A percentile compares a stretch with the other conserved stretches of the same genome.
phyloP scores from a whole-genome alignment of 2,888 invertebrate species.

The Arenicola marina region DNA sequence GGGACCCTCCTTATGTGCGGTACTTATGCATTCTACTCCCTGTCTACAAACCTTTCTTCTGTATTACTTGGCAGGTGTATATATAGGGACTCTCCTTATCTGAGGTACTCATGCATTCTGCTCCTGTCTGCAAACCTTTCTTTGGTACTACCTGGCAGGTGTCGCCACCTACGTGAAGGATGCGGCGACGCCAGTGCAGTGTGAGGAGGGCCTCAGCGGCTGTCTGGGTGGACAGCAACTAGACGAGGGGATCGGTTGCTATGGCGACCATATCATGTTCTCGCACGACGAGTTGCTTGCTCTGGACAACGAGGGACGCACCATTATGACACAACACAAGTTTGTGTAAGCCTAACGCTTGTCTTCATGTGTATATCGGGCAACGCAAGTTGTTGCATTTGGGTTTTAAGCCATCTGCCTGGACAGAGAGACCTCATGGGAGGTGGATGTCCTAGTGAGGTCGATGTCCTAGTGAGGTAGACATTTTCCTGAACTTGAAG shows the following conservation, averaged over 20 bases:
- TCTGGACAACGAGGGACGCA: conserved; percentile 64
- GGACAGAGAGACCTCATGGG: too few relatives aligned
- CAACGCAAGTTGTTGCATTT: too few relatives aligned
- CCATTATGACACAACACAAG: conserved; percentile 62
- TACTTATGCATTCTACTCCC: too few relatives aligned
- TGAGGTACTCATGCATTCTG: background rate
- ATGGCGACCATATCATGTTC: conserved; percentile 52
- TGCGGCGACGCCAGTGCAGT: conserved; percentile 54
- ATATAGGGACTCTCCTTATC: background rate
- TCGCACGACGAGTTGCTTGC: conserved; percentile 55
- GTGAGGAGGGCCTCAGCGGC: conserved; percentile 63
- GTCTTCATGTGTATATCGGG: too few relatives aligned
- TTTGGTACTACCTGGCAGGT: conserved; percentile 42
- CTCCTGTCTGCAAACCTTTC: background rate
- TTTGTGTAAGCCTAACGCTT: too few relatives aligned
- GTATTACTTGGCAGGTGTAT: background rate
- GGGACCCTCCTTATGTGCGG: too few relatives aligned
- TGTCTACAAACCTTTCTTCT: background rate
- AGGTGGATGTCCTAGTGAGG: too few relatives aligned
- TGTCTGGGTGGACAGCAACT: conserved; percentile 28
- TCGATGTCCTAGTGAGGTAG: too few relatives aligned
- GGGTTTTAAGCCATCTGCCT: too few relatives aligned
- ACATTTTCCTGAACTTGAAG: too few relatives aligned
- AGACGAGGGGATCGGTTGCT: conserved; percentile 47
- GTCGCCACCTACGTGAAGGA: conserved; percentile 63